A percentile compares a stretch with the other conserved stretches of the same genome.
Evolutionary conservation across 53 echinoderm and acorn worm genomes (phyloP).

Genomic region (Arbacia lixula): DNA sequence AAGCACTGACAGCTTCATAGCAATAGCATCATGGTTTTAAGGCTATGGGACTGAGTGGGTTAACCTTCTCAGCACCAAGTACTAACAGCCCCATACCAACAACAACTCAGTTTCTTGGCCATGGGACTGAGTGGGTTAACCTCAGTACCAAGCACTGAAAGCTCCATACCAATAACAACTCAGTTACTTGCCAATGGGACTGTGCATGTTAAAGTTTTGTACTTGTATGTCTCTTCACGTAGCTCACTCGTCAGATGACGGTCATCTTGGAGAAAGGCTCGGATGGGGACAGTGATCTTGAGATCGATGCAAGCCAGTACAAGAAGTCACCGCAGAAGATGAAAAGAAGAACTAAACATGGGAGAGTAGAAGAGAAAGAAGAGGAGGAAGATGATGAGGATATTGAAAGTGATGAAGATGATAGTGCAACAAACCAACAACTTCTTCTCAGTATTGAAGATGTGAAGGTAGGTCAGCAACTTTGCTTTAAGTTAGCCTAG

Average conservation of each 20-base stretch:
- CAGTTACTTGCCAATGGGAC: too few relatives aligned
- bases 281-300: conserved; percentile 82
- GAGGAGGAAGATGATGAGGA: conserved; percentile 51
- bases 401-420: conserved; percentile 57
- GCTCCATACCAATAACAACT: too few relatives aligned
- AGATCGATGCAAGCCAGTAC: conserved; percentile 62
- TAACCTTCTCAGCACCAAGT: too few relatives aligned
- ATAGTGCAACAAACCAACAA: conserved; percentile 64
- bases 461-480: conserved; percentile 84
- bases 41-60: too few relatives aligned
- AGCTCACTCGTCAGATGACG: conserved; percentile 79
- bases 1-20: too few relatives aligned
- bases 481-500: too few relatives aligned
- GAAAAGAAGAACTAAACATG: neutral
- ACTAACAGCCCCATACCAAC: too few relatives aligned
- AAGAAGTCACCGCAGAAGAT: conserved; percentile 15
- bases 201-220: neutral
- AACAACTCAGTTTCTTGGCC: too few relatives aligned
- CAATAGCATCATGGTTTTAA: too few relatives aligned
- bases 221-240: neutral
- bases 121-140: too few relatives aligned
- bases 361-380: conserved; percentile 27
- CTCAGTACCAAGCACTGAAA: too few relatives aligned
- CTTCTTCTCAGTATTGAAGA: conserved; percentile 93
- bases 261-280: conserved; percentile 74